Conservation (phyloP, 2,888 invertebrate genomes). For the Ophraella communa region DNA sequence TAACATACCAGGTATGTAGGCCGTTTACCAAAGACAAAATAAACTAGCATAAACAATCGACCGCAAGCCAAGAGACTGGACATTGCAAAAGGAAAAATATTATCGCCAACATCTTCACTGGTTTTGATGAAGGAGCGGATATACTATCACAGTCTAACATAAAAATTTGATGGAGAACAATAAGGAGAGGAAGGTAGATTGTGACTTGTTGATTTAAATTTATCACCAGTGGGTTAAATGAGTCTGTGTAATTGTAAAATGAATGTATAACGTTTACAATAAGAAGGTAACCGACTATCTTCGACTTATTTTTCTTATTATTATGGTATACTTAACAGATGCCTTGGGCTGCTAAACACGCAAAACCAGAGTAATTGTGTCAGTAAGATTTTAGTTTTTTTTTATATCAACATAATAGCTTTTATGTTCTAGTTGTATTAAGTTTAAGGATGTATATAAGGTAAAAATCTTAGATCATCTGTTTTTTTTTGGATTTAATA, state of each 20-base stretch:
- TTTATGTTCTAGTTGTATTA: too few species aligned
- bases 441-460: too few species aligned
- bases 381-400: neutral
- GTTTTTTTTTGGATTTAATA: too few species aligned
- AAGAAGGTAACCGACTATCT: slow-evolving; percentile 17
- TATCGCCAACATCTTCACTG: neutral
- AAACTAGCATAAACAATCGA: slow-evolving; percentile 1
- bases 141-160: neutral
- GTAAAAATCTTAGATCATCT: too few species aligned
- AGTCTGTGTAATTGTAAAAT: slow-evolving; percentile 11
- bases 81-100: slow-evolving; percentile 16
- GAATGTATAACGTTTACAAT: slow-evolving; percentile 21
- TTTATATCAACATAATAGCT: too few species aligned
- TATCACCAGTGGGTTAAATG: neutral
- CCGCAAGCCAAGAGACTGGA: slow-evolving; percentile 3
- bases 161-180: neutral
- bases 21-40: neutral
- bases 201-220: neutral
- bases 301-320: neutral
- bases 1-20: slow-evolving; percentile 17
- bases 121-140: neutral
- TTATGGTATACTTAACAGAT: slow-evolving; percentile 1
- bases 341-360: neutral
- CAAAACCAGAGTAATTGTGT: neutral
- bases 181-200: neutral